Percentiles rank a stretch among this genome's conserved stretches.
These are phyloP conservation scores for Strix aluco DNA, from an alignment of 2,113 vertebrate species.

Conservation along the genomic window DNA sequence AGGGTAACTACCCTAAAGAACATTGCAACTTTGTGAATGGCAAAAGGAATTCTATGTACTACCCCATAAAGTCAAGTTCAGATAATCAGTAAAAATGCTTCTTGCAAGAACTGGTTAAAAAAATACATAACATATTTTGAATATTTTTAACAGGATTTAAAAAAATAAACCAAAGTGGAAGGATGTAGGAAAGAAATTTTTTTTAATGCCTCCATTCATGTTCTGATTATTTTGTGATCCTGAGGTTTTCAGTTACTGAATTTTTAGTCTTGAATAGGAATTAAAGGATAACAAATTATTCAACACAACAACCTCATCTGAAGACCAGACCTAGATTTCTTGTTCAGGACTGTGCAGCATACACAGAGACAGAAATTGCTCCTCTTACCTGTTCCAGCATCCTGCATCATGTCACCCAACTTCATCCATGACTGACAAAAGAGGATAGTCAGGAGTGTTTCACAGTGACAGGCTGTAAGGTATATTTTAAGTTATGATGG, in stretches of 20 bases:
- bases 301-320: not conserved
- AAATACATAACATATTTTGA: not conserved
- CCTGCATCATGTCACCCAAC: not conserved
- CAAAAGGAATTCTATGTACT: not conserved
- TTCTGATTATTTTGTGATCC: not conserved
- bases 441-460: not conserved
- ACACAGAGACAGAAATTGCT: not conserved
- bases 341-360: not conserved
- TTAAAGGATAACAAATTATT: not conserved
- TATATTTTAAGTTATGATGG: not conserved
- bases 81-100: not conserved
- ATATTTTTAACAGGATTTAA: not conserved
- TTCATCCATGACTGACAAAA: not conserved
- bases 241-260: not conserved
- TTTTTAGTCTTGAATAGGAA: not conserved
- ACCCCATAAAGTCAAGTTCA: not conserved
- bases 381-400: not conserved
- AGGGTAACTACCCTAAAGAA: not conserved
- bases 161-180: not conserved
- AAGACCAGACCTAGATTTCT: not conserved
- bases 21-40: not conserved
- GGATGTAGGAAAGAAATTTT: not conserved
- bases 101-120: not conserved
- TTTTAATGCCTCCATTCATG: not conserved
- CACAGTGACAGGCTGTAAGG: fast-evolving